A percentile compares a stretch with the other conserved stretches of the same genome.
These are phyloP conservation scores for Cataglyphis cursor DNA, from an alignment of 2,888 invertebrate species.

Conservation along the genomic window DNA sequence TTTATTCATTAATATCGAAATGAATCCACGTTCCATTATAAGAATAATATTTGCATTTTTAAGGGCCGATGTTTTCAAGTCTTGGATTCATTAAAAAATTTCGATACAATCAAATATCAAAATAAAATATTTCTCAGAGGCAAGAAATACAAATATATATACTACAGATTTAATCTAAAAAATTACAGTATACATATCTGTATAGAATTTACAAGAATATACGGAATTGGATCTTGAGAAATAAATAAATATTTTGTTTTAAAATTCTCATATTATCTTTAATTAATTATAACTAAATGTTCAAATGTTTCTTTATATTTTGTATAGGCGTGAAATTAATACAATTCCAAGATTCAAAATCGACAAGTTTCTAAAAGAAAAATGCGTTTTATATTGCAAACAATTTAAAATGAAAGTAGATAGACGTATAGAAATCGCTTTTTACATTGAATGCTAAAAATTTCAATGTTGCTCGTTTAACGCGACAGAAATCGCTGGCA, in stretches of 20 bases:
- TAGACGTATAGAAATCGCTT: neutral
- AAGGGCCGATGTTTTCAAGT: neutral
- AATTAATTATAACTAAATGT: neutral
- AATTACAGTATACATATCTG: neutral
- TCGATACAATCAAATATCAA: neutral
- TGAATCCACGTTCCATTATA: neutral
- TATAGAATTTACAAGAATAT: neutral
- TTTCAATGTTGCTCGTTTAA: neutral
- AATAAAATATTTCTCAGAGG: neutral
- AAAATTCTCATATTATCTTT: neutral
- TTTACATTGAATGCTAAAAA: conserved; percentile 2
- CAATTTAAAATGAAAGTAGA: conserved; percentile 12
- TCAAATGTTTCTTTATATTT: neutral
- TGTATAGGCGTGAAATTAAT: neutral
- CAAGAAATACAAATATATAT: neutral
- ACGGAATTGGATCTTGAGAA: neutral
- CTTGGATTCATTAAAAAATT: neutral
- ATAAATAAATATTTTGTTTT: neutral
- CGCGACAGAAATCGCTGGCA: conserved; percentile 21
- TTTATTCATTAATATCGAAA: neutral
- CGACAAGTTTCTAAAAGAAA: neutral
- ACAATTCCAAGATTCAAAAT: neutral
- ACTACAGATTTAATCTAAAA: neutral
- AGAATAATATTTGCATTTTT: neutral
- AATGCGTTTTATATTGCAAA: neutral